phyloP scores from a whole-genome alignment of 2,113 vertebrate species.

The Phoxinus phoxinus region DNA sequence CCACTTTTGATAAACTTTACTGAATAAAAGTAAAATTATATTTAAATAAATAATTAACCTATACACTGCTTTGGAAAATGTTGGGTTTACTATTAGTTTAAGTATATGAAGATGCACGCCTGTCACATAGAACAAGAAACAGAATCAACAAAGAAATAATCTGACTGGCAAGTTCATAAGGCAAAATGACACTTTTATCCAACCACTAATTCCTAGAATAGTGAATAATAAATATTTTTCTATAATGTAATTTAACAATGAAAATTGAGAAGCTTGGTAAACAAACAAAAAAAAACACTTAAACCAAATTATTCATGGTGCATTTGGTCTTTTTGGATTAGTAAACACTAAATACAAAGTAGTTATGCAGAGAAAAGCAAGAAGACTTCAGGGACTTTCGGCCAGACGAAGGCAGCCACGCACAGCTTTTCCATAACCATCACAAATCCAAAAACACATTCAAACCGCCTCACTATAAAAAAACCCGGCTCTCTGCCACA shows the following conservation, averaged over 20 bases:
- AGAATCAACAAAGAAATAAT: neutral
- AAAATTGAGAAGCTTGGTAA: neutral
- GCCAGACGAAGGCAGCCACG: conserved; percentile 8
- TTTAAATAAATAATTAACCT: no score
- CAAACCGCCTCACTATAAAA: neutral
- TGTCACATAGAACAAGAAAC: neutral
- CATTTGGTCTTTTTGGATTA: conserved; percentile 15
- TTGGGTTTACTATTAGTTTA: no score
- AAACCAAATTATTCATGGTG: conserved; percentile 11
- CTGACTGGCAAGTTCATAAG: neutral
- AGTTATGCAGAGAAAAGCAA: conserved; percentile 22
- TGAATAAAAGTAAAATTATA: neutral
- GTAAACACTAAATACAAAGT: neutral
- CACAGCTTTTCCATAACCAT: neutral
- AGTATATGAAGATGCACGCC: no score
- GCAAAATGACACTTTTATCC: neutral
- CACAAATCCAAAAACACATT: conserved; percentile 9
- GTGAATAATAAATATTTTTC: neutral
- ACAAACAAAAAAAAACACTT: neutral
- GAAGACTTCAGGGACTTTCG: conserved; percentile 1
- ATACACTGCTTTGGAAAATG: no score
- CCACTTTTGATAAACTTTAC: neutral
- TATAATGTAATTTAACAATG: neutral
- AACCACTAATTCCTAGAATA: neutral
- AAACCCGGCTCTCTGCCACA: neutral